Percentiles rank a stretch among this genome's conserved stretches.
phyloP scores from a whole-genome alignment of 2,888 invertebrate species.

The Tetrapedia diversipes region DNA sequence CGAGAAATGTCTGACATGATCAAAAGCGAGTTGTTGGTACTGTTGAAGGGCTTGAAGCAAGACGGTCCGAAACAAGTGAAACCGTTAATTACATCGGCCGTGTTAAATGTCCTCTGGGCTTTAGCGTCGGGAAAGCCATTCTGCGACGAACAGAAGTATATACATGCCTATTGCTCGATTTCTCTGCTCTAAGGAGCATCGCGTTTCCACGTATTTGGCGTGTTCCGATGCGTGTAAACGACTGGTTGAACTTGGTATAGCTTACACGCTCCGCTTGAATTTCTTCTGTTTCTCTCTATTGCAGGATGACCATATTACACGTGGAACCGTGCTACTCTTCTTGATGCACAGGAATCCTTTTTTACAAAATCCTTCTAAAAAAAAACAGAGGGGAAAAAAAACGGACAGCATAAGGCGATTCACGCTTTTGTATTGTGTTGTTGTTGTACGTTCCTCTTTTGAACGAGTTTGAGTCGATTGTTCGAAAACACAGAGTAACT shows the following conservation, averaged over 20 bases:
- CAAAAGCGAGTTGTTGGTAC: conserved; percentile 84
- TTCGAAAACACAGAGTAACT: no score
- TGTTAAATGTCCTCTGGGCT: conserved; percentile 88
- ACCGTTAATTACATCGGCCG: conserved; percentile 84
- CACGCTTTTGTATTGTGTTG: no score
- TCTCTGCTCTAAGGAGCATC: conserved; percentile 15
- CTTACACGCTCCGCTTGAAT: not conserved
- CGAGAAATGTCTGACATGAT: conserved; percentile 84
- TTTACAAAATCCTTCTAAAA: not conserved
- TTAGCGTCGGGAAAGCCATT: conserved; percentile 84
- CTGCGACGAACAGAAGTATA: conserved; percentile 66
- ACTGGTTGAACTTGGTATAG: conserved; percentile 8
- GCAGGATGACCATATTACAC: not conserved
- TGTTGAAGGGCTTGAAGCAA: conserved; percentile 78
- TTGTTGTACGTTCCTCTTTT: no score
- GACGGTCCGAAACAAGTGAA: conserved; percentile 71
- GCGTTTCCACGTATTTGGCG: conserved; percentile 17
- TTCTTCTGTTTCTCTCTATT: not conserved
- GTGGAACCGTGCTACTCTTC: not conserved
- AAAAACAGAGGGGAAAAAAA: not conserved
- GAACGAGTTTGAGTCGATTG: no score
- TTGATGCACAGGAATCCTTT: not conserved
- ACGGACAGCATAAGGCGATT: no score
- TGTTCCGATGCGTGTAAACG: not conserved
- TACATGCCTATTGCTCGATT: conserved; percentile 8